Conservation (phyloP, 2,888 invertebrate species). For the Chaetogeoica ovagalla region DNA sequence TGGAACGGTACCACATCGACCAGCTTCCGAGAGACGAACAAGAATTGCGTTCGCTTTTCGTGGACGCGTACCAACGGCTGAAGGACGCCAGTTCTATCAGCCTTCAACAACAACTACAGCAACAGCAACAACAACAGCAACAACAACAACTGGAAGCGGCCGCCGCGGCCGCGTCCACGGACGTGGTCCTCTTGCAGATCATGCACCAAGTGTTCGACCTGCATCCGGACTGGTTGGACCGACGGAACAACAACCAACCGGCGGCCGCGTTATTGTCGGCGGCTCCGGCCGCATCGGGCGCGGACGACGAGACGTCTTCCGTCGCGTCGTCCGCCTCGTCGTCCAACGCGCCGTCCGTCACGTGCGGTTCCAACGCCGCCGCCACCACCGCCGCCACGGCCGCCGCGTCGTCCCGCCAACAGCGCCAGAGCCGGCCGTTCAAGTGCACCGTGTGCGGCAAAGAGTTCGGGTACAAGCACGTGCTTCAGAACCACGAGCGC, state of each 20-base stretch:
- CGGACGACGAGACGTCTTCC: conserved; percentile 46
- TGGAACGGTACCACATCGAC: conserved; percentile 14
- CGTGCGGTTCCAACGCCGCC: background rate
- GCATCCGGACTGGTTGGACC: conserved; percentile 43
- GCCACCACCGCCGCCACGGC: conserved; percentile 5
- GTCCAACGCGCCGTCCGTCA: conserved; percentile 42
- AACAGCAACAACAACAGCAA: background rate
- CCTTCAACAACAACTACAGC: background rate
- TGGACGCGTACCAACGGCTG: conserved; percentile 1
- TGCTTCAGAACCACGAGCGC: conserved; percentile 89
- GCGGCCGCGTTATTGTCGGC: background rate
- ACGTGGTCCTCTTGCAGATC: conserved; percentile 40
- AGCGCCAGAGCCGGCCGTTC: conserved; percentile 73
- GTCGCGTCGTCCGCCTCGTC: conserved; percentile 46
- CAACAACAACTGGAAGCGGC: background rate
- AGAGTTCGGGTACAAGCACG: conserved; percentile 92
- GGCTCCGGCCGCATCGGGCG: background rate
- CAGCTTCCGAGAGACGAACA: conserved; percentile 28
- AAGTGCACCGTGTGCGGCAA: conserved; percentile 85
- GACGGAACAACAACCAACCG: conserved; percentile 42
- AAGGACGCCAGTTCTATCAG: background rate
- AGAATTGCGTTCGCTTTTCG: conserved; percentile 29
- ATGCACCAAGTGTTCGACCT: conserved; percentile 39
- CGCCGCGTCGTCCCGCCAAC: conserved; percentile 1
- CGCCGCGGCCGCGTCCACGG: background rate